Evolutionary conservation across 2,888 invertebrate species (phyloP), one percentile per base, ranked within the genome.

Genomic region (Rotaria socialis): DNA sequence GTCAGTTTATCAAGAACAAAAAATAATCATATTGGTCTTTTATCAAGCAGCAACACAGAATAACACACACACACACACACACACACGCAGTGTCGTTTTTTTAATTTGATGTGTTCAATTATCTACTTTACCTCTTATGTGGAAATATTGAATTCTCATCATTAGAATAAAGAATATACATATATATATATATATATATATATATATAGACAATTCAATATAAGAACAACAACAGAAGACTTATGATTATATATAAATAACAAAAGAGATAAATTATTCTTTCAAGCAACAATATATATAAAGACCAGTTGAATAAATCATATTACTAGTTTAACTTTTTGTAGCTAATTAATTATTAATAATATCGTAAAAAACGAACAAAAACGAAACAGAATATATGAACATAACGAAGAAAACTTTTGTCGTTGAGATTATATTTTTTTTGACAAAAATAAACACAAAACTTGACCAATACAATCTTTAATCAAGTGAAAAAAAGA

Each of bases 151-250:
- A 35, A 35, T 35, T 35, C 67, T 67, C 67, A 67, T 67, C 19
- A 67, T 67, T 5, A 35, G 35, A 67, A 35, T 67, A 67, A 67
- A 19, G 10, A 41, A 35, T 27, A 67, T 16, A 67, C 35, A 27
- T 14, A 56, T 22, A 56, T 7, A 24, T 5, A 67, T 67, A 56
- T 24, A 67, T 67, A 35, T 67, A 67, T 67, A 10, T 35, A 67
- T 67, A 35, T 67, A 19, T 67, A 67, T 67, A 67, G 67, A 67
- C 67, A 67, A 67, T 35, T 67, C 67, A 67, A 67, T 67, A 67
- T 67, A 67, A 67, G 67, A 19, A 67, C 67, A 67, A 67, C 67
- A 67, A 67, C 67, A 67, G 67, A 67, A 67, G 67, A 67, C 35
- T 67, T 19, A 35, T 27, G 27, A 27, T 27, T 67, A 27, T 14